Conservation (phyloP, 1,140 invertebrate genomes). For the Myzus persicae region DNA sequence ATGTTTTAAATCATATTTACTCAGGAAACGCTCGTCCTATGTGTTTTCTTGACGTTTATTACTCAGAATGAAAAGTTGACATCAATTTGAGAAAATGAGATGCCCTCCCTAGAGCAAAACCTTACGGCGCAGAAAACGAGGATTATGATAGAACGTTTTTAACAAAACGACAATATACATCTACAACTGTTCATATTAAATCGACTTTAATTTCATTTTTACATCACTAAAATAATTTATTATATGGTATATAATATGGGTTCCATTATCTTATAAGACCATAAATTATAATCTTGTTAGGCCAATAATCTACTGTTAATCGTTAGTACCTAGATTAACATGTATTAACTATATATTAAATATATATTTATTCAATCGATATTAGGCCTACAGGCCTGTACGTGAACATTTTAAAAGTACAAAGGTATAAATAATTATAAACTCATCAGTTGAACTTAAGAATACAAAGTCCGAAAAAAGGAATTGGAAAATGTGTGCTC, state of each 20-base stretch:
- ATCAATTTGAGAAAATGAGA: constrained; percentile 29
- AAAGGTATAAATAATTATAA: background rate
- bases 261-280: background rate
- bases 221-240: background rate
- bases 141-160: background rate
- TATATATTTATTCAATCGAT: background rate
- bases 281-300: background rate
- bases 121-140: background rate
- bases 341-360: background rate
- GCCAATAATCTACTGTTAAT: background rate
- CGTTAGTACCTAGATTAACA: background rate
- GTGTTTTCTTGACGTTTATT: constrained; percentile 54
- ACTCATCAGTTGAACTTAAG: background rate
- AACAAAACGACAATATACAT: constrained; percentile 5
- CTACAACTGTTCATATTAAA: background rate
- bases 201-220: background rate
- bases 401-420: background rate
- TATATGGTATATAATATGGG: background rate
- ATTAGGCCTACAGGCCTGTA: background rate
- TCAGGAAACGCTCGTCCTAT: background rate
- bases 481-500: background rate
- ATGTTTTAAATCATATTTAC: constrained; percentile 43
- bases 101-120: background rate
- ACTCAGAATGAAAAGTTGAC: constrained; percentile 41
- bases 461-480: background rate